phyloP scores from a whole-genome alignment of 2,797 vertebrate genomes.

The Microctenopoma steveboyesi region DNA sequence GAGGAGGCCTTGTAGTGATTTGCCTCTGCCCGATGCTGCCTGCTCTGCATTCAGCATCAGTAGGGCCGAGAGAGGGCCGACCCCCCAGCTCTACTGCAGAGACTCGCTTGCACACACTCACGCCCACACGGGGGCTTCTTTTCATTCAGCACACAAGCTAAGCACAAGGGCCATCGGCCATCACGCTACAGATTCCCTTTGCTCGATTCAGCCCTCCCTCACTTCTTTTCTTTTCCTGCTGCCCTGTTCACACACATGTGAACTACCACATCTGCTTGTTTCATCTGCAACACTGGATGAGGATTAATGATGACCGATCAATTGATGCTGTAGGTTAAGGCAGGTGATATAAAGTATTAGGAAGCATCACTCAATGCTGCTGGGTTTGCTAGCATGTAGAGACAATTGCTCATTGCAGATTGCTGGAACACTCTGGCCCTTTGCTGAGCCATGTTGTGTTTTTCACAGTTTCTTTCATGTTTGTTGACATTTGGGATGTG shows the following conservation, averaged over 20 bases:
- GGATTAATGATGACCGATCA: neutral
- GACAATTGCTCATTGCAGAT: slow-evolving; percentile 20
- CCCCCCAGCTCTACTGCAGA: slow-evolving; percentile 69
- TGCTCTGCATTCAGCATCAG: slow-evolving; percentile 80
- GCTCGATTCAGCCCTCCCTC: slow-evolving; percentile 42
- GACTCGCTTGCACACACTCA: slow-evolving; percentile 31
- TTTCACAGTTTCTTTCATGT: slow-evolving; percentile 67
- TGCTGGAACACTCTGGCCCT: slow-evolving; percentile 28
- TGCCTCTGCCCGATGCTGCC: slow-evolving; percentile 70
- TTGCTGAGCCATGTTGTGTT: slow-evolving; percentile 47
- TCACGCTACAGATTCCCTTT: slow-evolving; percentile 64
- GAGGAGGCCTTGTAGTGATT: slow-evolving; percentile 81
- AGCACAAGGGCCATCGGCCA: slow-evolving; percentile 68
- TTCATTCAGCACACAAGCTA: slow-evolving; percentile 76
- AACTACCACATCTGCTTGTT: neutral
- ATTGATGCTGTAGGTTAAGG: too few species aligned
- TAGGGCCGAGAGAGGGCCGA: slow-evolving; percentile 53
- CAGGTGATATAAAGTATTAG: neutral
- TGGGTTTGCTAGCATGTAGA: neutral
- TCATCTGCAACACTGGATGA: neutral
- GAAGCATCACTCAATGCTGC: neutral
- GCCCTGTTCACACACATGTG: neutral
- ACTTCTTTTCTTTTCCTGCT: too few species aligned
- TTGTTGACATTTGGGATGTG: slow-evolving; percentile 68
- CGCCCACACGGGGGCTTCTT: slow-evolving; percentile 52